Conservation (phyloP, 2,888 invertebrate genomes). For the Antheraea yamamai region DNA sequence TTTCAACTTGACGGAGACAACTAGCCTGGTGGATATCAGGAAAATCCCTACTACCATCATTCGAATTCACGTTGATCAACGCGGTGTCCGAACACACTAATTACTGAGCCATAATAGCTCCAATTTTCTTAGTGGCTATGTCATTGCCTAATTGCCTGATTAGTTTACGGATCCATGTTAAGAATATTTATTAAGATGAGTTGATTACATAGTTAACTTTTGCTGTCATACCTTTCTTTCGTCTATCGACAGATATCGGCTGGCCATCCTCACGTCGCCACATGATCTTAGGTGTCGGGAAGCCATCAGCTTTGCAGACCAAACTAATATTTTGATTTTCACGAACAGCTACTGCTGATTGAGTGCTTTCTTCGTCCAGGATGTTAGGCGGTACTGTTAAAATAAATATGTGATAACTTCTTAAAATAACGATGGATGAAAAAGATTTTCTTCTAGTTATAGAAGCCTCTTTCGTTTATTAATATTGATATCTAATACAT, state of each 20-base stretch:
- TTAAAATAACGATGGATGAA: background rate
- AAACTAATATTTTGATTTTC: slow-evolving; percentile 97
- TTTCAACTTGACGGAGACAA: too few relatives aligned
- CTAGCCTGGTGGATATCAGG: too few relatives aligned
- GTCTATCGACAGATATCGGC: slow-evolving; percentile 91
- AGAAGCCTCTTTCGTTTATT: too few relatives aligned
- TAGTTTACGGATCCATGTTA: background rate
- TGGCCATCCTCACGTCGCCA: slow-evolving; percentile 96
- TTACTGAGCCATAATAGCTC: too few relatives aligned
- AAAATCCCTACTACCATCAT: too few relatives aligned
- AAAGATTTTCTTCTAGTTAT: background rate
- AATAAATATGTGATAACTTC: background rate
- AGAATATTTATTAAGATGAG: background rate
- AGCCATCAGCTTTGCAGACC: slow-evolving; percentile 94
- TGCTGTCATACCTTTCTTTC: slow-evolving; percentile 88
- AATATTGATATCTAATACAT: background rate
- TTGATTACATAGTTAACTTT: background rate
- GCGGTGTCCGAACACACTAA: too few relatives aligned
- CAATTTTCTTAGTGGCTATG: background rate
- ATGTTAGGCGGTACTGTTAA: slow-evolving; percentile 95
- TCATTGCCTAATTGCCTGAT: background rate
- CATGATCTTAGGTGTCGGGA: slow-evolving; percentile 95
- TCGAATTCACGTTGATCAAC: too few relatives aligned
- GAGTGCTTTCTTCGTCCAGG: slow-evolving; percentile 93
- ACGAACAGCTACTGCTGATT: slow-evolving; percentile 94